phyloP scores from a whole-genome alignment of 2,888 invertebrate species.

The Plebejus argus region DNA sequence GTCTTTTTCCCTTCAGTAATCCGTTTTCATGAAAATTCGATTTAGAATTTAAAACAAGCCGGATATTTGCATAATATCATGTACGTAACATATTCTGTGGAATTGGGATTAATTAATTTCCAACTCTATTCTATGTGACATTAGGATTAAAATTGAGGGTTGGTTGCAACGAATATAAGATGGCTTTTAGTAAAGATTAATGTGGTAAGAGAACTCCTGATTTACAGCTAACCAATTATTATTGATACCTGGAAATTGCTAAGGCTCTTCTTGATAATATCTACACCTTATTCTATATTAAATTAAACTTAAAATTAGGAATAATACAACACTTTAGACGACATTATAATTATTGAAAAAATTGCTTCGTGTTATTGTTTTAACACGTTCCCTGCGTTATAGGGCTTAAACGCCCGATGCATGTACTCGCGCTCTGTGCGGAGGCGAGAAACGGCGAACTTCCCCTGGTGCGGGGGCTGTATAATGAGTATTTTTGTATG shows the following conservation, averaged over 20 bases:
- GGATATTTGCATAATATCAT: background rate
- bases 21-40: background rate
- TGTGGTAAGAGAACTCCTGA: background rate
- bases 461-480: no score
- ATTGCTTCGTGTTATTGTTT: no score
- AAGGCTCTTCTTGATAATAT: background rate
- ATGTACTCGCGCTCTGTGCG: no score
- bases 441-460: no score
- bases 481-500: no score
- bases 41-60: constrained; percentile 5
- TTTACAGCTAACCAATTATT: background rate
- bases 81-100: background rate
- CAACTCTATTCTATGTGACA: background rate
- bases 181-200: constrained; percentile 9
- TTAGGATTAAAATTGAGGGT: background rate
- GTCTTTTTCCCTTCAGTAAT: background rate
- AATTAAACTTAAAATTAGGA: no score
- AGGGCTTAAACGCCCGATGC: no score
- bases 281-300: background rate
- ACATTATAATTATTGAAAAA: no score
- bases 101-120: background rate
- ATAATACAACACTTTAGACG: no score
- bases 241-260: background rate
- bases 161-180: background rate
- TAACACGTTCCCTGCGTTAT: no score